Base-by-base conservation (phyloP, 2,797 vertebrate genomes). In the Gymnoscopelus braueri region DNA sequence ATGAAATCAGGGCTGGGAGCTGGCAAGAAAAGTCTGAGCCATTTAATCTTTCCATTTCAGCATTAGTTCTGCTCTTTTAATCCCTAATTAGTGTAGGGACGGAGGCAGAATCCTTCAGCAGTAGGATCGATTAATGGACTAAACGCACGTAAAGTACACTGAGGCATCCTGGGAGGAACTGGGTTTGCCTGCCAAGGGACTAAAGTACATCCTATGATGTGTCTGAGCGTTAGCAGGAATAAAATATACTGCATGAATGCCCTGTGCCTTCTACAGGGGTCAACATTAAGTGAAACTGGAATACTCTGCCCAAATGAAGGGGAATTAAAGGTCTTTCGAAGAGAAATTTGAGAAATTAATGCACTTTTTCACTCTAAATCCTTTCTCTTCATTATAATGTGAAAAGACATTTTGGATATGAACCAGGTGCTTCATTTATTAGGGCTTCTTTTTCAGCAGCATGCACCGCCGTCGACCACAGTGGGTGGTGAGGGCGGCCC, bases 31-130 rank as follows among this genome's bases (percentile, higher is more conserved):
- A 63, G 61, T 64, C 50, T 3, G 49, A 8, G 72, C 67, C 56
- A 26, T 72, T 71, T 72, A 5, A 14, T 8, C 23, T 71, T 73
- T 74, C 48, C 60, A 55, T 69, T 66, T 55, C 12, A 77, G 63
- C 55, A 26, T 57, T 79, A 65, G 63, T 72, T 81, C 63, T 67
- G 54, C 60, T 65, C 5, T 12, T 80, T 86, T 79, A 78, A 77
- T 70, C 56, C 39, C 53, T 64, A 74, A 75, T 74, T 75, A 77
- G 59, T 68, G 50, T 60, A 65, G 74, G 47, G 23, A 77, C 50
- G 9, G 44, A 60, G 35, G 67, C 39, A 9, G 39, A 70, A 66
- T 67, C 63, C 67, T 65, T 67, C 54, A 23, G 65, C 75, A 63
- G 62, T 49, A 60, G 62, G 80, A 75, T 54, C 75, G 48, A 74